Evolutionary conservation across 2,113 vertebrate genomes (phyloP).

Genomic region (Epinephelus lanceolatus): DNA sequence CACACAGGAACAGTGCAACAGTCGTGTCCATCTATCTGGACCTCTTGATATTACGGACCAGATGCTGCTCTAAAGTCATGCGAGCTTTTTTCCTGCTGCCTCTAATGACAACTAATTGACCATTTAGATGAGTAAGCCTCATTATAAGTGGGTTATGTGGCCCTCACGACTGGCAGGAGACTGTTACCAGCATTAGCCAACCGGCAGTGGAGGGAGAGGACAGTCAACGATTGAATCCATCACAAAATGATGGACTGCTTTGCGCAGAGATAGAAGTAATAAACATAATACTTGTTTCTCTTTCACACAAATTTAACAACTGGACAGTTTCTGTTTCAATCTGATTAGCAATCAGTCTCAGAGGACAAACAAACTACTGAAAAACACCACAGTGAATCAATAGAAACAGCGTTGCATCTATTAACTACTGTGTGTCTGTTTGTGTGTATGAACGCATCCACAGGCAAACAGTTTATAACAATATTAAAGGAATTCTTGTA

Average conservation of each 20-base stretch:
- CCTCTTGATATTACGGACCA: conserved; percentile 37
- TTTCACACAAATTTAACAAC: neutral
- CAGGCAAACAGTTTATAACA: too few species aligned
- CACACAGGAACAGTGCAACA: neutral
- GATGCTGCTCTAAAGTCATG: conserved; percentile 29
- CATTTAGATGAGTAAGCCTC: conserved; percentile 19
- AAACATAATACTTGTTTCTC: neutral
- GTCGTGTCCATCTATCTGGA: neutral
- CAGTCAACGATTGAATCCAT: neutral
- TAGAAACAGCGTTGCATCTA: neutral
- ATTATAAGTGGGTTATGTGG: conserved; percentile 24
- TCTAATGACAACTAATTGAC: conserved; percentile 18
- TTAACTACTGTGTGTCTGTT: neutral
- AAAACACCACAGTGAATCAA: neutral
- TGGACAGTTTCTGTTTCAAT: neutral
- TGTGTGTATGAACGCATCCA: neutral
- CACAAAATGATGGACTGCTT: neutral
- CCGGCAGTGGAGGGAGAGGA: neutral
- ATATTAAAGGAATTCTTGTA: too few species aligned
- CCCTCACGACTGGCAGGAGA: neutral
- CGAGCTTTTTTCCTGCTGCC: conserved; percentile 4
- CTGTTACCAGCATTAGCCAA: neutral
- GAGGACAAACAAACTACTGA: neutral
- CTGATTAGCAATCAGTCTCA: neutral
- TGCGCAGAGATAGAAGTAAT: neutral